Base-by-base conservation (phyloP, 1,140 invertebrate species). In the Manduca sexta region DNA sequence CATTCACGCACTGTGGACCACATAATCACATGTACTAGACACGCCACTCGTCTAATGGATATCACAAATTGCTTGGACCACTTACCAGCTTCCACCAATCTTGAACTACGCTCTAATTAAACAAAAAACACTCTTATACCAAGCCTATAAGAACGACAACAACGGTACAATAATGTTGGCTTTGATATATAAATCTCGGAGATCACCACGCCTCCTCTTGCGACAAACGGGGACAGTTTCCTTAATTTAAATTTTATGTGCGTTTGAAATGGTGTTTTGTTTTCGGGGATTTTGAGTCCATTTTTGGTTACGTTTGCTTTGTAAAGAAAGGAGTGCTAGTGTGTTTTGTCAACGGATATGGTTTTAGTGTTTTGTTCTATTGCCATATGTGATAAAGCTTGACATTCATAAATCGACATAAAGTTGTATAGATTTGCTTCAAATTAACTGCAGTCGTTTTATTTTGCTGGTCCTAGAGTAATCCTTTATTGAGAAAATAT, bases 141-240 rank as follows among this genome's bases (percentile, higher is more conserved):
- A 0, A 7, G 1, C 6, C 6, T 5, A 17, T 47, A 64, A 44
- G 42, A 17, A 7, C 6, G 11, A 16, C 7, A 0, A 0, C 2
- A 35, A 44, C 15, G 10, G 52, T 6, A 56, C 16, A 4, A 1
- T 16, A 14, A 35, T 33, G 29, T 16, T 52, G 49, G 55, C 30
- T 21, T n/a, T 34, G 18, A 48, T 46, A 41, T 53, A 40, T 47
- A 39, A 45, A 47, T 62, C 48, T 54, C 64, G 66, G 59, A 49
- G 57, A 67, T 62, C 57, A 69, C 68, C 73, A 71, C 73, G 73
- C 70, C 70, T 61, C 48, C 62, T 54, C 39, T 73, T 74, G 74
- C 74, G 69, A 70, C 66, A 76, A 73, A 67, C 60, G 50, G 64
- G 60, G 65, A 76, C 70, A 74, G 45, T 73, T 70, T 72, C 68